Evolutionary conservation across 1,140 invertebrate genomes (phyloP).

Genomic region (Stegodyphus dumicola): DNA sequence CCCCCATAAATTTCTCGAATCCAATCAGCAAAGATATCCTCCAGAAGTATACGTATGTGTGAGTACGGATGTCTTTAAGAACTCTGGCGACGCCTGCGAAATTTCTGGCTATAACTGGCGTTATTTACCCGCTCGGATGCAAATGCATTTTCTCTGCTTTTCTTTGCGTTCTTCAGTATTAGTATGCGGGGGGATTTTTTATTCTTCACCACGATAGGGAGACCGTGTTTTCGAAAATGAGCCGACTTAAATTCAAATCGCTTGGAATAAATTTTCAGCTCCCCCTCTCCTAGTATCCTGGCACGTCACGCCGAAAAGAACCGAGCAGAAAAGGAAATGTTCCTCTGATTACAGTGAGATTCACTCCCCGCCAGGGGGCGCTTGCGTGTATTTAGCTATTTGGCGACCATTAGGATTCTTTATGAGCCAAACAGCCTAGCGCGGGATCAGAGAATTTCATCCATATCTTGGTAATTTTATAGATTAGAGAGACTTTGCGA

Average conservation of each 20-base stretch:
- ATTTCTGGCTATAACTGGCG: constrained; percentile 21
- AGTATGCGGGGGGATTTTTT: constrained; percentile 29
- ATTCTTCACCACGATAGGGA: background rate
- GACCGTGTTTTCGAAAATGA: constrained; percentile 55
- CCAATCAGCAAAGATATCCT: background rate
- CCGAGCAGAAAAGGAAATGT: background rate
- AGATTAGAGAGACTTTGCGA: no score
- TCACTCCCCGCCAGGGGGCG: no score
- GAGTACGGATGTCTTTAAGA: background rate
- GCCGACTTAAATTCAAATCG: constrained; percentile 61
- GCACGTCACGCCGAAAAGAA: constrained; percentile 18
- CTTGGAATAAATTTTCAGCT: constrained; percentile 56
- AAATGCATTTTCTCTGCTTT: constrained; percentile 27
- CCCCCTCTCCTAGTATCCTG: background rate
- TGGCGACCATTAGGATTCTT: no score
- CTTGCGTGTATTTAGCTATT: no score
- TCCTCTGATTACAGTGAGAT: no score
- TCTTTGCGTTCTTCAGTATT: constrained; percentile 13
- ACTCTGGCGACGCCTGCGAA: constrained; percentile 18
- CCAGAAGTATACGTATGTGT: background rate
- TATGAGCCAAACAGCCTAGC: no score
- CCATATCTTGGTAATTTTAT: no score
- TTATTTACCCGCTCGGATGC: constrained; percentile 51
- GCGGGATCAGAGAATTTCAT: no score
- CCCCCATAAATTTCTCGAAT: constrained; percentile 29